A percentile compares a stretch with the other conserved stretches of the same genome.
Conservation (phyloP, 2,113 vertebrate genomes). For the Tylochromis polylepis region DNA sequence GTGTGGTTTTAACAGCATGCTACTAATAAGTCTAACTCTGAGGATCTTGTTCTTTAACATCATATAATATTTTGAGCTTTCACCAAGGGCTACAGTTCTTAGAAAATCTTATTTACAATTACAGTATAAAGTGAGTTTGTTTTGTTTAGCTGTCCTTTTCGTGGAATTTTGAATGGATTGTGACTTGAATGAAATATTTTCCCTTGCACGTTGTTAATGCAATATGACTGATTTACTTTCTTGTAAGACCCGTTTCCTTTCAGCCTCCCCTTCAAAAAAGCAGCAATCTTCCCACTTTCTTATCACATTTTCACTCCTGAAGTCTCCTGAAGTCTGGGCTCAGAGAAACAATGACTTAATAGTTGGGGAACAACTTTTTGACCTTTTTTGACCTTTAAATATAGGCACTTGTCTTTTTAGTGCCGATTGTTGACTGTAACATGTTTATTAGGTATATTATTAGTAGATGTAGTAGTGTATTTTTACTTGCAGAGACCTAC, state of each 20-base stretch:
- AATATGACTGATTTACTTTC: constrained; percentile 35
- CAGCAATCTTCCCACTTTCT: constrained; percentile 9
- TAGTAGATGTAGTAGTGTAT: neutral
- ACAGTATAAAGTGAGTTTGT: neutral
- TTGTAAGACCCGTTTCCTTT: constrained; percentile 36
- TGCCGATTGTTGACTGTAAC: neutral
- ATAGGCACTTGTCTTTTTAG: neutral
- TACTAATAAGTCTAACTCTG: constrained; percentile 5
- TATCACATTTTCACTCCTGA: constrained; percentile 39
- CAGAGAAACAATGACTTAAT: constrained; percentile 20
- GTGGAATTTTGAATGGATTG: constrained; percentile 25
- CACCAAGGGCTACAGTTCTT: neutral
- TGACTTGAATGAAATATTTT: constrained; percentile 25
- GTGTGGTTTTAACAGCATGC: constrained; percentile 36
- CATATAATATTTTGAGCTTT: constrained; percentile 19
- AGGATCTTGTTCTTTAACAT: constrained; percentile 20
- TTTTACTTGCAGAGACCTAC: neutral
- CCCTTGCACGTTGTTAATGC: constrained; percentile 45
- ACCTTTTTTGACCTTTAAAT: neutral
- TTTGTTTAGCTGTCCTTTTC: neutral
- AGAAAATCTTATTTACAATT: neutral
- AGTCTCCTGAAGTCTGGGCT: too few relatives aligned
- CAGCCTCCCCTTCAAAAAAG: constrained; percentile 24
- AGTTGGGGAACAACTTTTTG: neutral
- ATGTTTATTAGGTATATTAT: neutral